These are phyloP conservation scores for Chunga burmeisteri DNA, from an alignment of 2,113 vertebrate species.

Conservation along the genomic window DNA sequence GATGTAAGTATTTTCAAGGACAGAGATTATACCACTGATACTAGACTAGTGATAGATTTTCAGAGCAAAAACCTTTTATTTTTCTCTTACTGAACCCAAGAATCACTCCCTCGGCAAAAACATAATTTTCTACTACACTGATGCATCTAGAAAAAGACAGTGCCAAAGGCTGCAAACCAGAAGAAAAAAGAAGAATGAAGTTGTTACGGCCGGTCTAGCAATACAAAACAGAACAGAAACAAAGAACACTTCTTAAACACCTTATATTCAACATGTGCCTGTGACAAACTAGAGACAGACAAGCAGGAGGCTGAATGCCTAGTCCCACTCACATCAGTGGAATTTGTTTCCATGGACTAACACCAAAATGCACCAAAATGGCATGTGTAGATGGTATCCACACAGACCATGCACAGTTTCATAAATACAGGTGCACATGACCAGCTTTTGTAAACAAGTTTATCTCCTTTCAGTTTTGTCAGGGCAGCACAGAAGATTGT, in stretches of 20 bases:
- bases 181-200: background rate
- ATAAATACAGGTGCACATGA: background rate
- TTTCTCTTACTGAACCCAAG: background rate
- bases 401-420: background rate
- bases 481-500: background rate
- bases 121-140: background rate
- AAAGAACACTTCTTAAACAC: background rate
- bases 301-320: background rate
- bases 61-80: background rate
- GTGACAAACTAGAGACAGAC: background rate
- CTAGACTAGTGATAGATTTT: background rate
- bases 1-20: background rate
- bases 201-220: background rate
- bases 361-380: accelerated
- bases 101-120: background rate
- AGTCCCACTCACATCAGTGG: background rate
- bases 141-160: background rate
- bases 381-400: background rate
- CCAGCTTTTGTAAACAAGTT: background rate
- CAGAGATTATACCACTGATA: background rate
- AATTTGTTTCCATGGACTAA: background rate
- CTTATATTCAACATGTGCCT: accelerated
- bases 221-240: background rate
- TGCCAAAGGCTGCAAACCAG: background rate
- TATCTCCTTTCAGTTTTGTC: background rate